phyloP scores from a whole-genome alignment of 2,888 invertebrate genomes.

The Agonopterix subpropinquella region DNA sequence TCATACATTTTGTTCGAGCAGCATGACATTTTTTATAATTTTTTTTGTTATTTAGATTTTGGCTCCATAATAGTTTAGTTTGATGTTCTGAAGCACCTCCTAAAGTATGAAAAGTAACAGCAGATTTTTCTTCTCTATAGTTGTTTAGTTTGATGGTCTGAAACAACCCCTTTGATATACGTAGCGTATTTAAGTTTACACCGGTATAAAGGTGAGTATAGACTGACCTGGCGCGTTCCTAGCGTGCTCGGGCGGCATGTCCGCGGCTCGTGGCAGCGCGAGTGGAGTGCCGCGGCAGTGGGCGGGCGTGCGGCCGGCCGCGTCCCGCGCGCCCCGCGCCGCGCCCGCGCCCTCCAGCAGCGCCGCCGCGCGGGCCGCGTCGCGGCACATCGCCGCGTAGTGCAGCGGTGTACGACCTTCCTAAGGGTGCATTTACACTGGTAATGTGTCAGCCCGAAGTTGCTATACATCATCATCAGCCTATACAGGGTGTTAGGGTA shows the following conservation, averaged over 20 bases:
- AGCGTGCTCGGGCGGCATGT: conserved; percentile 45
- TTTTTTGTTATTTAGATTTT: no score
- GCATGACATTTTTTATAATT: no score
- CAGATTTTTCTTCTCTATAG: no score
- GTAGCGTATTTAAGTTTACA: background rate
- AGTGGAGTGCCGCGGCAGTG: conserved; percentile 59
- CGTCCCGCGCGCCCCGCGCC: conserved; percentile 87
- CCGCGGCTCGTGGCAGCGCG: conserved; percentile 39
- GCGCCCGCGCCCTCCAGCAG: conserved; percentile 88
- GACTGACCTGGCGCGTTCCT: conserved; percentile 50
- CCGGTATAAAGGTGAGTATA: background rate
- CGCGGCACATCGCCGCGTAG: conserved; percentile 87
- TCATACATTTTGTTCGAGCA: no score
- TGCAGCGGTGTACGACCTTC: conserved; percentile 85
- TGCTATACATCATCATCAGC: no score
- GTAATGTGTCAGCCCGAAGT: no score
- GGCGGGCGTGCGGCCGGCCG: conserved; percentile 70
- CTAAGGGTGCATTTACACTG: conserved; percentile 21
- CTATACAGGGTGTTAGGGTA: no score
- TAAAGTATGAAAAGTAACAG: no score
- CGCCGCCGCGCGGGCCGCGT: conserved; percentile 83
- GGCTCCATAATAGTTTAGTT: no score
- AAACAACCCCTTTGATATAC: no score
- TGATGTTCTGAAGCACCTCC: no score
- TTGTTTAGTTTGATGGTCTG: no score